A percentile compares a stretch with the other conserved stretches of the same genome.
Evolutionary conservation across 2,888 invertebrate genomes (phyloP).

Genomic region (Hyposoter didymator): DNA sequence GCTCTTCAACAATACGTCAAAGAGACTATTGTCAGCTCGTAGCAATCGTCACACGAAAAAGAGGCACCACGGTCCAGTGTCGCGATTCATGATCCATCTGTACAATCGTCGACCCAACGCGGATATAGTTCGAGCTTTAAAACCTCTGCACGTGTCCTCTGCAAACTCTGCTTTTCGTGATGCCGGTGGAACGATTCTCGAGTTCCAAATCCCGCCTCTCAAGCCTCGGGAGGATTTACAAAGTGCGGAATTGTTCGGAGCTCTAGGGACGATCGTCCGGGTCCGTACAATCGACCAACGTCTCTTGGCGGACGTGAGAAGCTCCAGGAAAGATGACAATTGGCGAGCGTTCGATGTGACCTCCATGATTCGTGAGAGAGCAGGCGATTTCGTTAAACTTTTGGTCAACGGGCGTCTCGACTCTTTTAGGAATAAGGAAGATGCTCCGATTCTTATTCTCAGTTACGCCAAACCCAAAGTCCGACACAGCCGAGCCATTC

Average conservation of each 20-base stretch:
- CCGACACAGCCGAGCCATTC: conserved; percentile 74
- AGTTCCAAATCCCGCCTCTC: conserved; percentile 76
- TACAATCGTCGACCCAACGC: conserved; percentile 79
- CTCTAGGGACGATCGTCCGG: conserved; percentile 76
- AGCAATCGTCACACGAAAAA: conserved; percentile 54
- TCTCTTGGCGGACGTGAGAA: conserved; percentile 64
- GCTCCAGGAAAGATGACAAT: conserved; percentile 76
- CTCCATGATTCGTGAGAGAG: conserved; percentile 70
- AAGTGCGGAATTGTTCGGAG: conserved; percentile 78
- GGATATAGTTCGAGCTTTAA: conserved; percentile 79
- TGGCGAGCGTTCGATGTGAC: conserved; percentile 81
- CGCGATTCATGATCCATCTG: conserved; percentile 79
- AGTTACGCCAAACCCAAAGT: conserved; percentile 78
- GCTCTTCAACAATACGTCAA: conserved; percentile 69
- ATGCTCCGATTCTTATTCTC: conserved; percentile 76
- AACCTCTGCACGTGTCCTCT: conserved; percentile 76
- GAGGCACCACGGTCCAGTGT: conserved; percentile 73
- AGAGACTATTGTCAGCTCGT: conserved; percentile 55
- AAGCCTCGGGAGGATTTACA: conserved; percentile 76
- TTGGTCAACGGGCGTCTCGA: conserved; percentile 75
- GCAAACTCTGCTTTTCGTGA: conserved; percentile 53
- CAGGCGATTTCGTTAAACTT: conserved; percentile 71
- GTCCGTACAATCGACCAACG: conserved; percentile 74
- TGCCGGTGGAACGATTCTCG: conserved; percentile 76
- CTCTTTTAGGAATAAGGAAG: conserved; percentile 70